Evolutionary conservation across 2,113 vertebrate genomes (phyloP), one percentile per base, ranked within the genome.

Genomic region (Cricetomys ansorgei): DNA sequence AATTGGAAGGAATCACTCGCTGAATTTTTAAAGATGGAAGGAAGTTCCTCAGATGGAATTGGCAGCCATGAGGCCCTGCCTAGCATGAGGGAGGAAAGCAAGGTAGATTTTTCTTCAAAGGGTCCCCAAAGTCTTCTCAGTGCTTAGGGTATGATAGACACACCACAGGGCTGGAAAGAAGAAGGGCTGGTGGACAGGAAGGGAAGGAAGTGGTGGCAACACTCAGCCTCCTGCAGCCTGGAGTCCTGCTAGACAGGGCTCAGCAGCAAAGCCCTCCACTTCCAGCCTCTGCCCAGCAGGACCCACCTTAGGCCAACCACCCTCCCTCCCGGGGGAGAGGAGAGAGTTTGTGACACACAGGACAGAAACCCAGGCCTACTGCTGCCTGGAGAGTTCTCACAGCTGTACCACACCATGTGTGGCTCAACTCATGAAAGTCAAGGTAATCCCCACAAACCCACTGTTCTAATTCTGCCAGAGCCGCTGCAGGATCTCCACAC

Each of bases 211-310:
- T 0, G 12, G 16, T 23, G 43, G 25, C 6, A 21, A 70, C 53
- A 88, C 73, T 29, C 88, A 84, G 48, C 59, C 88, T 53, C 93
- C 76, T 12, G 67, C 17, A 72, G 15, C 34, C 64, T 29, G 6
- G 34, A 64, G n/a, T 9, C 45, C 29, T 73, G 45, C 73, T 19
- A 21, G 34, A 69, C 65, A 94, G 34, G 55, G 29, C 88, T 89
- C 67, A 5, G 31, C 80, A 57, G 6, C 37, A 57, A 12, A 70
- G 88, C 50, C 53, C 87, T 91, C 88, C 65, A 88, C 19, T 88
- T 88, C 59, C 86, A 91, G 2, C 37, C 72, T 64, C 81, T 64
- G 34, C 10, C 86, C 93, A 93, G 89, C 59, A 92, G 64, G 80
- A 98, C 55, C 37, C 64, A 23, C 62, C 76, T 65, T 23, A 40